Conservation (phyloP, 2,113 vertebrate species). For the Colius striatus region DNA sequence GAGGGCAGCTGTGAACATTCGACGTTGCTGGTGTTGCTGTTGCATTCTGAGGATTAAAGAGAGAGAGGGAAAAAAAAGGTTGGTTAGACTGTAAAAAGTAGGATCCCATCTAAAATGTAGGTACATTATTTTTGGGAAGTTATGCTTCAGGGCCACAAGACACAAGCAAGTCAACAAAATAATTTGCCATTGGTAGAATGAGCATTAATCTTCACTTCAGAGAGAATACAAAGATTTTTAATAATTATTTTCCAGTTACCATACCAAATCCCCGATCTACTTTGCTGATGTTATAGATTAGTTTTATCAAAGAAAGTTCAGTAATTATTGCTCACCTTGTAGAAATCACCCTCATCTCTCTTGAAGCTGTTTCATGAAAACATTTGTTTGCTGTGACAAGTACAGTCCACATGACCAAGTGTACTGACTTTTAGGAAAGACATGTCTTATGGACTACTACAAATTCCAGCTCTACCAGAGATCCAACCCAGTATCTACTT, state of each 20-base stretch:
- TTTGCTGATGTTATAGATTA: background rate
- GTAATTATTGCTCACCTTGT: background rate
- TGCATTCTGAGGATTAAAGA: conserved; percentile 72
- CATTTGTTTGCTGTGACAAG: background rate
- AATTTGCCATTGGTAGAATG: background rate
- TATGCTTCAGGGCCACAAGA: background rate
- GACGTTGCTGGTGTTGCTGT: conserved; percentile 70
- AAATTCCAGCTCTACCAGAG: background rate
- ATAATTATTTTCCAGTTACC: background rate
- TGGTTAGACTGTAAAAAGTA: background rate
- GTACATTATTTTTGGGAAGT: background rate
- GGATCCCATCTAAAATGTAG: background rate
- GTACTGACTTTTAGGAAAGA: background rate
- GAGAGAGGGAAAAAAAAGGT: background rate
- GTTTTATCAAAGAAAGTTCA: background rate
- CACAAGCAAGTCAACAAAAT: background rate
- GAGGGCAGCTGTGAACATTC: conserved; percentile 72
- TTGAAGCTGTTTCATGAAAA: background rate
- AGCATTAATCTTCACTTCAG: background rate
- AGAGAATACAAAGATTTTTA: background rate
- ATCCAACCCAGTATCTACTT: background rate
- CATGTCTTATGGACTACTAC: background rate
- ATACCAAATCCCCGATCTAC: background rate
- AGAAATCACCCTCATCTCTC: background rate
- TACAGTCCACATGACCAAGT: background rate